phyloP scores from a whole-genome alignment of 2,888 invertebrate genomes.

The Hipparchia semele region DNA sequence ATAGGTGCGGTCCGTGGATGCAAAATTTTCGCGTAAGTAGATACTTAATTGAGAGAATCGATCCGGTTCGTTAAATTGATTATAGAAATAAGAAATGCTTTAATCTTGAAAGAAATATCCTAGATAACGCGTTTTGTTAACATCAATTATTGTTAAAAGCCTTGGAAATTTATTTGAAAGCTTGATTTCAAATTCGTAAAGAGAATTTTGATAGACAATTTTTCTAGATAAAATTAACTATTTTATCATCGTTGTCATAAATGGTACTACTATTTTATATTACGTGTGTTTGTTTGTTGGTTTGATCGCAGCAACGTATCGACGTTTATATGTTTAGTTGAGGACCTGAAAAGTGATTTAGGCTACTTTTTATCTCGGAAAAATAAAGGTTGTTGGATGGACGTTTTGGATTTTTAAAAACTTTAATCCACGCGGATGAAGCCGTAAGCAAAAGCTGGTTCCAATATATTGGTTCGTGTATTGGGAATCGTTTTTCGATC shows the following conservation, averaged over 20 bases:
- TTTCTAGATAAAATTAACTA: neutral
- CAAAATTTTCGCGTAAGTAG: constrained; percentile 4
- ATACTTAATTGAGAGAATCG: no score
- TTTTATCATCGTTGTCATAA: no score
- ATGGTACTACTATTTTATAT: no score
- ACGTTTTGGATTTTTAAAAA: no score
- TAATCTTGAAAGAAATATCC: neutral
- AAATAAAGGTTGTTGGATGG: no score
- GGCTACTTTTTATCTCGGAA: no score
- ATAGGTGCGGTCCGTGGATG: constrained; percentile 13
- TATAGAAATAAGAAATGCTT: constrained; percentile 7
- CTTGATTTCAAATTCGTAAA: neutral
- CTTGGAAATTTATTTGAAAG: neutral
- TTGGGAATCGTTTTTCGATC: constrained; percentile 29
- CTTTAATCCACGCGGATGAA: no score
- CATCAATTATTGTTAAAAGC: neutral
- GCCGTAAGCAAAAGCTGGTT: neutral
- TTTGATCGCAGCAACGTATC: no score
- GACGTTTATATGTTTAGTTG: no score
- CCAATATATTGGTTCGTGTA: constrained; percentile 19
- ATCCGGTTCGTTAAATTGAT: neutral
- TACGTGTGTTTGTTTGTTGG: no score
- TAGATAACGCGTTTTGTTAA: neutral
- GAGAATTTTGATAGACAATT: neutral
- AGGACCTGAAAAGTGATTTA: neutral